These are phyloP conservation scores for Thereva nobilitata DNA, from an alignment of 2,888 invertebrate genomes.

Conservation along the genomic window DNA sequence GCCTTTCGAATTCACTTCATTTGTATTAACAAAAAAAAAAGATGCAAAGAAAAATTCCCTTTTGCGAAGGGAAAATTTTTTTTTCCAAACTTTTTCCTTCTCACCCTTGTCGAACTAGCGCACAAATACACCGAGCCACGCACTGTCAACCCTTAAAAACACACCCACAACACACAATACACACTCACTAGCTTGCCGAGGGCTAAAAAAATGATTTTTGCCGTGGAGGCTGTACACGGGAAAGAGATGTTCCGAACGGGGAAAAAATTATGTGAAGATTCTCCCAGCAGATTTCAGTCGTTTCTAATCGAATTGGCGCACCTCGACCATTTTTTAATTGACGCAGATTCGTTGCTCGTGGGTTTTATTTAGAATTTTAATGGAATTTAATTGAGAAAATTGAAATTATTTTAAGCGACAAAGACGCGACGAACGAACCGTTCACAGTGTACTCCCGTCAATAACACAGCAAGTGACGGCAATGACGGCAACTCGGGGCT, in stretches of 20 bases:
- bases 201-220: neutral
- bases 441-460: conserved; percentile 20
- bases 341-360: no score
- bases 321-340: no score
- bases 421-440: conserved; percentile 18
- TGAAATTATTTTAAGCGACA: neutral
- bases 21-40: no score
- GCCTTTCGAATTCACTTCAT: no score
- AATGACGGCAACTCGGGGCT: neutral
- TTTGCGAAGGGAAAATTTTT: conserved; percentile 4
- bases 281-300: no score
- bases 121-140: conserved; percentile 27
- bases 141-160: conserved; percentile 31
- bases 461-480: conserved; percentile 7
- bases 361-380: neutral
- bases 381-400: neutral
- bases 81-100: neutral
- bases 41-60: no score
- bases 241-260: conserved; percentile 9
- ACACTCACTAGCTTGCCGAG: conserved; percentile 15
- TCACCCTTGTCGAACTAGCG: conserved; percentile 13
- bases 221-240: conserved; percentile 6
- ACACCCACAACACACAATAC: conserved; percentile 29
- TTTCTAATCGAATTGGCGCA: no score
- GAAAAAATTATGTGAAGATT: no score